Conservation (phyloP, 2,797 vertebrate species). For the Vultur gryphus region DNA sequence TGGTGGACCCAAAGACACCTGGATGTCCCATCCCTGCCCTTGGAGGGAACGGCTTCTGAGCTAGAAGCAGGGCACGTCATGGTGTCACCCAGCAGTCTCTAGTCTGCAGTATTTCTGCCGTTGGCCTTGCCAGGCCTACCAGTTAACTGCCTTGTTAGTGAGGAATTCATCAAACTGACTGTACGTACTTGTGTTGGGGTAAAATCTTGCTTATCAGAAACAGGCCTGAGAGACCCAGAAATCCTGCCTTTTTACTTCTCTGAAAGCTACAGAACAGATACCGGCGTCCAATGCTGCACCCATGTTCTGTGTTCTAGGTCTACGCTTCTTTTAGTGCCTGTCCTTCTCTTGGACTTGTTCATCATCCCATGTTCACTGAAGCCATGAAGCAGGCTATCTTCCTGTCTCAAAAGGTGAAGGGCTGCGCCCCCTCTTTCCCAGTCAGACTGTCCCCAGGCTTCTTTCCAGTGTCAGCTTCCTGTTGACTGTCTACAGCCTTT, state of each 20-base stretch:
- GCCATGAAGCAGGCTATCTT: not conserved
- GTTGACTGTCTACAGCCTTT: not conserved
- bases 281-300: not conserved
- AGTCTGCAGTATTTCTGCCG: not conserved
- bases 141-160: not conserved
- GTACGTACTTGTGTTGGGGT: not conserved
- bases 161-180: not conserved
- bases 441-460: not conserved
- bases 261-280: not conserved
- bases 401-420: not conserved
- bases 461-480: not conserved
- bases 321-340: fast-evolving
- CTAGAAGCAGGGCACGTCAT: not conserved
- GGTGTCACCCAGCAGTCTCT: not conserved
- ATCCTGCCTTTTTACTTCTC: not conserved
- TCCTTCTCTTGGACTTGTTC: not conserved
- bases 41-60: not conserved
- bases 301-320: fast-evolving
- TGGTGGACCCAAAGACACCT: not conserved
- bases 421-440: not conserved
- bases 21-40: not conserved
- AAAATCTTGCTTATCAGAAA: not conserved
- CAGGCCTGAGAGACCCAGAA: not conserved
- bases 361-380: fast-evolving
- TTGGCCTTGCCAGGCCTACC: not conserved